phyloP scores from a whole-genome alignment of 2,113 vertebrate genomes.

The Gadus macrocephalus region DNA sequence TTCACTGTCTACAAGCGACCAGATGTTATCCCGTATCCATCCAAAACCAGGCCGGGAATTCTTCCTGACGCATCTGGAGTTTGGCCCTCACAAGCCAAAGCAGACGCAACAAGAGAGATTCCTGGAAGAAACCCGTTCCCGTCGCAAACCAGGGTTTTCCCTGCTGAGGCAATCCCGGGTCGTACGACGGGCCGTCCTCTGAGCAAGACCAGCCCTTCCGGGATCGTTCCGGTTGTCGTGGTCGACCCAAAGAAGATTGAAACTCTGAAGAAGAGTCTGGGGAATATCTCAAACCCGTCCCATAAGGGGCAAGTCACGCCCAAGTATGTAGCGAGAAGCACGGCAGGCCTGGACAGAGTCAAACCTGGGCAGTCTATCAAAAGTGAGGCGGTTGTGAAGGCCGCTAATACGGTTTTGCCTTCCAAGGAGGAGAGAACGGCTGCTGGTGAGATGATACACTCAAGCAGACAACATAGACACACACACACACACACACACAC shows the following conservation, averaged over 20 bases:
- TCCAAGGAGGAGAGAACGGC: not conserved
- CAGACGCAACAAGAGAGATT: not conserved
- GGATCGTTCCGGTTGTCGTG: not conserved
- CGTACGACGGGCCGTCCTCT: too few species aligned
- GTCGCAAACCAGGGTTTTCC: not conserved
- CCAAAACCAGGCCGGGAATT: not conserved
- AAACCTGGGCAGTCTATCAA: not conserved
- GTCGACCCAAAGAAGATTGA: not conserved
- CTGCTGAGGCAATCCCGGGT: too few species aligned
- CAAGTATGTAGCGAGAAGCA: slow-evolving; percentile 4
- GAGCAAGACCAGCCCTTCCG: too few species aligned
- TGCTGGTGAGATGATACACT: slow-evolving; percentile 25
- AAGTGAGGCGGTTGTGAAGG: slow-evolving; percentile 11
- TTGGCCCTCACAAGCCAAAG: not conserved
- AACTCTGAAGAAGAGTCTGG: not conserved
- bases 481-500: too few species aligned
- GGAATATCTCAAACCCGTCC: not conserved
- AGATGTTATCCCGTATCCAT: slow-evolving; percentile 31
- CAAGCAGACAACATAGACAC: too few species aligned
- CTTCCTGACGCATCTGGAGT: not conserved
- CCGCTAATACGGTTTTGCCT: not conserved
- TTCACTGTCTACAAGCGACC: slow-evolving; percentile 24
- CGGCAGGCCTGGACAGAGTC: not conserved
- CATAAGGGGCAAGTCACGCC: not conserved
- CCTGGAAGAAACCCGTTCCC: not conserved